Base-by-base conservation (phyloP, 2,113 vertebrate genomes). In the Perca schrenkii region DNA sequence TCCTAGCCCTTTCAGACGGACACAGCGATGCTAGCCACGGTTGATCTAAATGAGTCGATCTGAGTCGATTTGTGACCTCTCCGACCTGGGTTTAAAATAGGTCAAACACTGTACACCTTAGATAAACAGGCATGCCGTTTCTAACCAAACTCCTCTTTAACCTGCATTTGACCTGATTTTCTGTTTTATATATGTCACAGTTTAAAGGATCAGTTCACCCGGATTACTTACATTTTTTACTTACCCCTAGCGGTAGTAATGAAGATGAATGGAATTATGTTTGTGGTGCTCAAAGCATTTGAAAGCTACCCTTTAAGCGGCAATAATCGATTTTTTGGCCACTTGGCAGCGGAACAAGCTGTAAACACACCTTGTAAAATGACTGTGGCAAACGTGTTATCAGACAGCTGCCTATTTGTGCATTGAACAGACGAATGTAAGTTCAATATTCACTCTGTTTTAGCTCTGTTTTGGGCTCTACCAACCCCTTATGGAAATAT, bases 31-130 rank as follows among this genome's bases (percentile, higher is more conserved):
- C n/a, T 58, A 8, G 67, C 56, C 14, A 62, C 11, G 22, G 19
- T 43, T 50, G 25, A 71, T 85, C 22, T 17, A 43, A 80, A 77
- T 50, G 14, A 70, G 40, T 52, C 53, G 36, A 31, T 17, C 53
- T 62, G 8, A 46, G 8, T 62, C 31, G 11, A 74, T 70, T 58
- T 11, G 16, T 50, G 49, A 82, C 21, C 50, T 50, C 8, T 31
- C 4, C 0, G 1, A 14, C 36, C 36, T 15, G 40, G 40, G 21
- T 7, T 10, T 0, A 46, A 43, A 67, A 82, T 11, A 3, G 28
- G 22, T 69, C 28, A 61, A 25, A 22, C 14, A 25, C 5, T n/a
- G 47, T 46, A 40, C 25, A 43, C 43, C 56, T 53, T 11, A 34
- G 7, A 61, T 50, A 50, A 17, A 56, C 16, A 53, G 4, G 28